Base-by-base conservation (phyloP, 2,888 invertebrate genomes). In the Lamellibrachia columna region DNA sequence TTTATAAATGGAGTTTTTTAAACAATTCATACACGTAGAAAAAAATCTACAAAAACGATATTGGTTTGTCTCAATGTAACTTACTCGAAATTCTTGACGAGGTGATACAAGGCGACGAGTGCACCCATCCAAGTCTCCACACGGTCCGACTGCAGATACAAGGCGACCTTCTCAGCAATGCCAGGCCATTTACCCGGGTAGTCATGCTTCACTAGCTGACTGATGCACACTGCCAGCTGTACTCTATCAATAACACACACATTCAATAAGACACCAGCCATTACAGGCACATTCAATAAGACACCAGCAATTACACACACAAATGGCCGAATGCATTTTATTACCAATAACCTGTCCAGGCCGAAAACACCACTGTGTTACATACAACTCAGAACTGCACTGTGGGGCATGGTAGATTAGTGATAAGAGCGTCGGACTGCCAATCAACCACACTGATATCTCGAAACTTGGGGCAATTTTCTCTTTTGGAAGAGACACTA, bases 131-230 rank as follows among this genome's bases (percentile, higher is more conserved):
- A 96, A n/a, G 95, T 95, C 52, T 95, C 94, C 53, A 95, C 96
- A 92, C 96, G 96, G 58, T 96, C 96, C 0, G 96, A 95, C 97
- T 98, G 98, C 93, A 99, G 97, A 96, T 98, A 99, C 95, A 98
- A 98, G 95, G 98, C 98, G 94, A 99, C 98, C 97, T 99, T 99
- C 96, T 99, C 99, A 11, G 99, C 98, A 94, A 99, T 98, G 96
- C 98, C 98, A 0, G 99, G 98, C 99, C 99, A 99, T 94, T 98
- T 97, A 92, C 98, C 98, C 6, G 99, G 99, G 96, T 99, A 99
- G 96, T 99, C 99, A 96, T 98, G 97, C 96, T 99, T 99, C 91
- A 99, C 98, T 94, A 99, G 99, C 94, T 98, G 98, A 96, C 98
- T 98, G 40, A 99, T 98, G 96, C 98, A 98, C n/a, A 98, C 98